phyloP scores from a whole-genome alignment of 2,797 vertebrate genomes.

The Myiotriccus ornatus region DNA sequence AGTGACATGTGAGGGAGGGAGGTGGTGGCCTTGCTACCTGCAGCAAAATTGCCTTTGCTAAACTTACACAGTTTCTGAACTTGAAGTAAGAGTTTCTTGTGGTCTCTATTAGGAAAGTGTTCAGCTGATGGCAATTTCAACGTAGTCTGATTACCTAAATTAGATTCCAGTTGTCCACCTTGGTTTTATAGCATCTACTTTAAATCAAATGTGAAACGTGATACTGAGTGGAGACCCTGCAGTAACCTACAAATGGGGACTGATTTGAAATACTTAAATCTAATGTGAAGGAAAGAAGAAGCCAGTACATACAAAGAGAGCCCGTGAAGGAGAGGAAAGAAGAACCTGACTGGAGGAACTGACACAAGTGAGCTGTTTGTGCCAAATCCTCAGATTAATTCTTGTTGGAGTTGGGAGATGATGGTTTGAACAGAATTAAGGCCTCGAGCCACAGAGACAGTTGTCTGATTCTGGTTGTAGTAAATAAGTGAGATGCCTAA shows the following conservation, averaged over 20 bases:
- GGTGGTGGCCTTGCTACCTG: background rate
- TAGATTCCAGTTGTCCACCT: background rate
- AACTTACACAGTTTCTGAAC: background rate
- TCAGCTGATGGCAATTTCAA: background rate
- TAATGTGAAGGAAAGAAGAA: background rate
- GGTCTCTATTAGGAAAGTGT: background rate
- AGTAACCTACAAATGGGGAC: background rate
- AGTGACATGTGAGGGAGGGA: background rate
- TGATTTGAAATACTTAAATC: background rate
- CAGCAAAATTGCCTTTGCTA: background rate
- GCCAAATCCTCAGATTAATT: background rate
- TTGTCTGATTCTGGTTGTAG: background rate
- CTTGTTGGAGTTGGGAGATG: background rate
- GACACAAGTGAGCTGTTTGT: background rate
- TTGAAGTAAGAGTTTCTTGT: background rate
- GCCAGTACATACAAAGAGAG: background rate
- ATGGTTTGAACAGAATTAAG: background rate
- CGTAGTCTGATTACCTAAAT: background rate
- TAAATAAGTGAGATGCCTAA: background rate
- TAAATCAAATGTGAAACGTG: slow-evolving; percentile 19
- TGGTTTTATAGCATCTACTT: background rate
- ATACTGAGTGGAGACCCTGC: background rate
- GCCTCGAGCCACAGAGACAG: background rate
- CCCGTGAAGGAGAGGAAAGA: background rate
- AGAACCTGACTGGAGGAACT: background rate